These are phyloP conservation scores for Lasius fuliginosus DNA, from an alignment of 2,888 invertebrate species.

Conservation along the genomic window DNA sequence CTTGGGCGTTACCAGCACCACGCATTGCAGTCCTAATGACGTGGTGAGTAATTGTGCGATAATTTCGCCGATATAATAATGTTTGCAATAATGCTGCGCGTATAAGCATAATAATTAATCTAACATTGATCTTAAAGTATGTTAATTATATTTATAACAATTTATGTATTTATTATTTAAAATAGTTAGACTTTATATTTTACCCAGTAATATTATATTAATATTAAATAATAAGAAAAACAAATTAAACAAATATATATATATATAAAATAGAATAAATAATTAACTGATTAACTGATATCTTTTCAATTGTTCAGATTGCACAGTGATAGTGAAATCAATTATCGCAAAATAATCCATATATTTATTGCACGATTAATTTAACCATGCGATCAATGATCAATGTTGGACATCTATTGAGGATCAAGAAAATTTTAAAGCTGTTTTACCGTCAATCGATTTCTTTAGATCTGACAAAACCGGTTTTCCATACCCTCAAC, in stretches of 20 bases:
- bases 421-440: conserved; percentile 21
- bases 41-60: neutral
- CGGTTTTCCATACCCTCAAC: conserved; percentile 21
- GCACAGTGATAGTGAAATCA: neutral
- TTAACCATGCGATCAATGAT: conserved; percentile 56
- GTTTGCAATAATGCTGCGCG: neutral
- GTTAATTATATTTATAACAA: neutral
- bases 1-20: conserved; percentile 34
- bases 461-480: conserved; percentile 18
- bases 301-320: neutral
- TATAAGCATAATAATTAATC: neutral
- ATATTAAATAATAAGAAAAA: neutral
- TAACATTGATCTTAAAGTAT: neutral
- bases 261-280: neutral
- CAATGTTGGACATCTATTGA: conserved; percentile 58
- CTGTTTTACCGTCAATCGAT: conserved; percentile 67
- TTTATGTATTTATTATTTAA: neutral
- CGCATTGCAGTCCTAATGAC: neutral
- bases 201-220: neutral
- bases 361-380: conserved; percentile 29
- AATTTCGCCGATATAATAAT: neutral
- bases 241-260: neutral
- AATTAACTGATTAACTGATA: neutral
- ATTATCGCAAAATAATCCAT: neutral
- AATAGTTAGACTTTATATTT: neutral